These are phyloP conservation scores for Trematomus loennbergii DNA, from an alignment of 2,113 vertebrate species.

Conservation along the genomic window DNA sequence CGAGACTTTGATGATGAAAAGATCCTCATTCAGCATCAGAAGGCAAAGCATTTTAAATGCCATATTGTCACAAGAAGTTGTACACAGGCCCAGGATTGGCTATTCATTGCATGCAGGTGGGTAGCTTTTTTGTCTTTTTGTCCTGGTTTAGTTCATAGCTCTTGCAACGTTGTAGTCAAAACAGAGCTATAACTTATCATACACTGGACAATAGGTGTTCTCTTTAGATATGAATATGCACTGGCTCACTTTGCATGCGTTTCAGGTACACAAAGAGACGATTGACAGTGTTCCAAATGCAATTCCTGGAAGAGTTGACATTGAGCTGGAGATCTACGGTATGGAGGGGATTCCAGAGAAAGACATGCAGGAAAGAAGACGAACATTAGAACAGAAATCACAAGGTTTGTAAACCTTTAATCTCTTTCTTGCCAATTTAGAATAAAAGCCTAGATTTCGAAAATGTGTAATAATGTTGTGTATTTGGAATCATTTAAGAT, in stretches of 20 bases:
- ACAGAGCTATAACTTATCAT: background rate
- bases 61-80: conserved; percentile 99
- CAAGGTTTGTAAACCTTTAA: conserved; percentile 84
- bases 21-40: conserved; percentile 99
- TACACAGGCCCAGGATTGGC: conserved; percentile 98
- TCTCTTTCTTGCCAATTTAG: background rate
- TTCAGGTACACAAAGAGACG: conserved; percentile 98
- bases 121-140: background rate
- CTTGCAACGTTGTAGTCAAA: background rate
- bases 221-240: background rate
- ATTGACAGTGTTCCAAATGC: conserved; percentile 98
- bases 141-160: background rate
- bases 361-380: conserved; percentile 96
- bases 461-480: background rate
- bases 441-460: background rate
- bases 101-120: conserved; percentile 99
- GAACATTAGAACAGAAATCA: conserved; percentile 96
- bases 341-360: conserved; percentile 99
- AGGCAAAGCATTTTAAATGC: conserved; percentile 99
- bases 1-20: conserved; percentile 99
- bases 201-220: rapidly evolving
- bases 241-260: conserved; percentile 14
- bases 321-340: conserved; percentile 98
- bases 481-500: background rate
- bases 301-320: conserved; percentile 97